phyloP scores from a whole-genome alignment of 2,888 invertebrate genomes.

The Sinohyriopsis cumingii region DNA sequence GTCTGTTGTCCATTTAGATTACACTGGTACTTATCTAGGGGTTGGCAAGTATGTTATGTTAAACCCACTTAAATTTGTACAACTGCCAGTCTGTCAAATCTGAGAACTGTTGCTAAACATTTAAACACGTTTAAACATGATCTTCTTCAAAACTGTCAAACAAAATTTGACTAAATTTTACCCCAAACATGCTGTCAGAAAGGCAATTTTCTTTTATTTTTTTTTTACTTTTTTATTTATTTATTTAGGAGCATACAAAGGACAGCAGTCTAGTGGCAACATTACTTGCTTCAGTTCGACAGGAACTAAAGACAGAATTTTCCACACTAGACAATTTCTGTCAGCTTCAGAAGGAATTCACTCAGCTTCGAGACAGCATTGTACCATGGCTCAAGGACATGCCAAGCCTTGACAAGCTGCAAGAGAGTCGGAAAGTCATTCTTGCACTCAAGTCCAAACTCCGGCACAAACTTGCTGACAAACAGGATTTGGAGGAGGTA shows the following conservation, averaged over 20 bases:
- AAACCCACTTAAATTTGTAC: too few relatives aligned
- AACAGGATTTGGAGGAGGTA: constrained; percentile 66
- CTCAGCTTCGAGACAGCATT: constrained; percentile 41
- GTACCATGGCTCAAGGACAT: constrained; percentile 57
- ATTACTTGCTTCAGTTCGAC: constrained; percentile 49
- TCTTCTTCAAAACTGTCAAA: too few relatives aligned
- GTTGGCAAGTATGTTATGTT: too few relatives aligned
- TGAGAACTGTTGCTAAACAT: too few relatives aligned
- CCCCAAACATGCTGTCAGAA: too few relatives aligned
- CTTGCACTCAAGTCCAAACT: constrained; percentile 60
- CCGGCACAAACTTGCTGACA: constrained; percentile 64
- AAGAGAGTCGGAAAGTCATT: constrained; percentile 50
- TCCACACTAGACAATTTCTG: constrained; percentile 47
- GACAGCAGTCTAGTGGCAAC: constrained; percentile 54
- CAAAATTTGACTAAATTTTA: too few relatives aligned
- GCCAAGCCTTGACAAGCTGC: constrained; percentile 51
- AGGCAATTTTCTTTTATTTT: too few relatives aligned
- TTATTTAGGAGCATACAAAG: constrained; percentile 45
- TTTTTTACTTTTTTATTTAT: neutral
- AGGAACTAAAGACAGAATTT: constrained; percentile 50
- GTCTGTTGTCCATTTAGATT: too few relatives aligned
- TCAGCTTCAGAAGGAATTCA: constrained; percentile 46
- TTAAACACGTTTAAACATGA: too few relatives aligned
- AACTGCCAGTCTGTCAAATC: too few relatives aligned
- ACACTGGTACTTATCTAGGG: too few relatives aligned